Evolutionary conservation across 2,888 invertebrate species (phyloP).

Genomic region (Tuberolachnus salignus): DNA sequence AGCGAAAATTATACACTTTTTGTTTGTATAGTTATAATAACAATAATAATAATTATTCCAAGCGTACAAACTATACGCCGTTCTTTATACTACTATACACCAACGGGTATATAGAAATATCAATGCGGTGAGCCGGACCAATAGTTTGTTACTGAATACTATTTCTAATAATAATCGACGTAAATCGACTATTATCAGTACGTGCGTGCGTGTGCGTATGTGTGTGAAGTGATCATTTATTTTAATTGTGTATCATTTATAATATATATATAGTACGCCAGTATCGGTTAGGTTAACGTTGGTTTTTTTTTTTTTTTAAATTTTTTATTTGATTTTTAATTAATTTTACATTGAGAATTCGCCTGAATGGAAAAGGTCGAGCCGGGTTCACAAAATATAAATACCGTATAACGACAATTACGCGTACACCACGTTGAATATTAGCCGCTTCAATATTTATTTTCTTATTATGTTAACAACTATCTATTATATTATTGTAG

Average conservation of each 20-base stretch:
- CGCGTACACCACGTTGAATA: too few species aligned
- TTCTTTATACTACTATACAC: background rate
- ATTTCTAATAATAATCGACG: constrained; percentile 2
- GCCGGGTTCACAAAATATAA: background rate
- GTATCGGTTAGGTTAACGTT: constrained; percentile 22
- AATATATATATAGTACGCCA: background rate
- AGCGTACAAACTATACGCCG: too few species aligned
- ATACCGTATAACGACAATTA: constrained; percentile 7
- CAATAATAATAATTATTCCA: too few species aligned
- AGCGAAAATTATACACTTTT: background rate
- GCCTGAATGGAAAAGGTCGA: constrained; percentile 9
- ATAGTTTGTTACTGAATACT: constrained; percentile 26
- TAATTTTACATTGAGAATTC: constrained; percentile 16
- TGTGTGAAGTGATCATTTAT: constrained; percentile 3
- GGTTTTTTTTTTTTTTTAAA: constrained; percentile 10
- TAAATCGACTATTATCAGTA: constrained; percentile 33
- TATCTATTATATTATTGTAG: background rate
- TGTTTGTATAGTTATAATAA: background rate
- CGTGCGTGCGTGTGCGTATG: background rate
- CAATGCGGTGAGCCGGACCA: constrained; percentile 17
- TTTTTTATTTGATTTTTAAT: constrained; percentile 13
- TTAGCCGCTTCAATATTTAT: background rate
- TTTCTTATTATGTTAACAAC: background rate
- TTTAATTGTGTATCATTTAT: constrained; percentile 36
- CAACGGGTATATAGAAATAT: background rate